Percentiles rank a stretch among this genome's conserved stretches.
Conservation (phyloP, 2,113 vertebrate species). For the Chlamydotis undulata region DNA sequence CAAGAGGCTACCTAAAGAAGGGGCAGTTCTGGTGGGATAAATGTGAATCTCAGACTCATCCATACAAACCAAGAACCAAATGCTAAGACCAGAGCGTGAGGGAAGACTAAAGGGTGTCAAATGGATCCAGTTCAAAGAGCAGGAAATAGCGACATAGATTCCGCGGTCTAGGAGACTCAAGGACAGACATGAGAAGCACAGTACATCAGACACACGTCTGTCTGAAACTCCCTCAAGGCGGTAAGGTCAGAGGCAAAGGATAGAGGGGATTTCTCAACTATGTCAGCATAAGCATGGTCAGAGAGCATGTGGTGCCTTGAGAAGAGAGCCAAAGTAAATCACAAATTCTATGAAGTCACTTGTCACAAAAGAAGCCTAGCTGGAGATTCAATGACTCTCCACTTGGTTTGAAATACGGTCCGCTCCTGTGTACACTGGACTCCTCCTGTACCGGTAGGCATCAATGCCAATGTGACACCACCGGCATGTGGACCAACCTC, state of each 20-base stretch:
- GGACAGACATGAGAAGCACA: not conserved
- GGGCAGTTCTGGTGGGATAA: not conserved
- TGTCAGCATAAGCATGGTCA: not conserved
- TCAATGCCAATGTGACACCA: not conserved
- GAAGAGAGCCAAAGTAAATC: not conserved
- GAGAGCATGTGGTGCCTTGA: not conserved
- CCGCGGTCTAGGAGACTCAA: not conserved
- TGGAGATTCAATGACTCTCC: not conserved
- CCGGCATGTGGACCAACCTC: not conserved
- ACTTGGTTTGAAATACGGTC: not conserved
- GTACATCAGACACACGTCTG: not conserved
- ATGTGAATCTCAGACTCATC: not conserved
- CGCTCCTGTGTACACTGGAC: not conserved
- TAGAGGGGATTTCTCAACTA: not conserved
- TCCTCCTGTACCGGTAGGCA: not conserved
- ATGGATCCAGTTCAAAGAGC: not conserved
- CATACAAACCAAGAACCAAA: not conserved
- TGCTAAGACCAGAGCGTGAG: not conserved
- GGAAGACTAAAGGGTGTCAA: not conserved
- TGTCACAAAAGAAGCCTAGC: not conserved
- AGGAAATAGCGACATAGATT: not conserved
- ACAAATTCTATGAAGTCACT: not conserved
- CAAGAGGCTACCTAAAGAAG: not conserved
- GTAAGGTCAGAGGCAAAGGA: not conserved
- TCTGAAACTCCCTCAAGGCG: not conserved